Percentiles rank a stretch among this genome's conserved stretches.
Conservation (phyloP, 2,797 vertebrate genomes). For the Sebastiscus albofasciatus region DNA sequence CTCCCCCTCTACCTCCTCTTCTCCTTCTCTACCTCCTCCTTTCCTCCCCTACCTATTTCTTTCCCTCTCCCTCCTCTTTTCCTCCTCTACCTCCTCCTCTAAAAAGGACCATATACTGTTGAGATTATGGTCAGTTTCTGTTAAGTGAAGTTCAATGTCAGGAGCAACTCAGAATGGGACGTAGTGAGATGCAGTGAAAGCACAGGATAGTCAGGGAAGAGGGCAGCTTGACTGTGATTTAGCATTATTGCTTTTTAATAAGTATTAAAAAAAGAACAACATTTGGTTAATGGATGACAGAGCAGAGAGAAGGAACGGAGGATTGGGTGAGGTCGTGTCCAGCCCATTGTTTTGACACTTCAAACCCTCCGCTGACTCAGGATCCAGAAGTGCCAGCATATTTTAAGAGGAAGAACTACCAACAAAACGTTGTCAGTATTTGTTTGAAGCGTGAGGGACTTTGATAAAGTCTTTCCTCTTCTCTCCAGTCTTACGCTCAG, state of each 20-base stretch:
- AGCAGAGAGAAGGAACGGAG: no score
- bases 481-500: slow-evolving; percentile 24
- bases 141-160: not conserved
- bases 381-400: not conserved
- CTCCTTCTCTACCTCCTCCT: no score
- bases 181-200: not conserved
- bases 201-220: not conserved
- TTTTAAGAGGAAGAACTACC: not conserved
- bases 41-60: not conserved
- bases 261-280: no score
- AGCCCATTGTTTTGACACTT: not conserved
- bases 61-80: not conserved
- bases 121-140: not conserved
- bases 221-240: not conserved
- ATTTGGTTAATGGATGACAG: no score
- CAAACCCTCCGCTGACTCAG: not conserved
- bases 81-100: not conserved
- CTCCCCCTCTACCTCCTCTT: not conserved
- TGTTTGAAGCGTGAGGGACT: not conserved
- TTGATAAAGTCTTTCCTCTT: not conserved
- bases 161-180: not conserved
- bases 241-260: not conserved
- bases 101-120: not conserved
- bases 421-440: not conserved
- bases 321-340: no score